These are phyloP conservation scores for Eulemur macaco DNA, from an alignment of 2,113 vertebrate species.

Conservation along the genomic window DNA sequence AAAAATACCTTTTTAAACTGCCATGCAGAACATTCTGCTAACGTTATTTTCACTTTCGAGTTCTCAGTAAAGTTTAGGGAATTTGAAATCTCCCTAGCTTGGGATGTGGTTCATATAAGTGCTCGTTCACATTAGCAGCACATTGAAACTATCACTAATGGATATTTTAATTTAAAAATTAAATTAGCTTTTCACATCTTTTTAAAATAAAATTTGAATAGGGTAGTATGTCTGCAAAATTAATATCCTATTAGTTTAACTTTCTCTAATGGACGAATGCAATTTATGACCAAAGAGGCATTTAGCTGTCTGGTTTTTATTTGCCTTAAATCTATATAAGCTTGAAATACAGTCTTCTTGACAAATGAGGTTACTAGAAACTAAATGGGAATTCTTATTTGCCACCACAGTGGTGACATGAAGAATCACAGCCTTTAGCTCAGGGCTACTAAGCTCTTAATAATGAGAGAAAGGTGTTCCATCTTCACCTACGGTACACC, in stretches of 20 bases:
- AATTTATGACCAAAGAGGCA: constrained; percentile 74
- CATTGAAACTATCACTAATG: constrained; percentile 53
- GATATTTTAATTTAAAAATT: constrained; percentile 64
- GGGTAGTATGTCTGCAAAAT: not conserved
- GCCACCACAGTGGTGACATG: constrained; percentile 84
- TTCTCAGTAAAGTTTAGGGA: constrained; percentile 1
- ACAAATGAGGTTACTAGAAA: constrained; percentile 86
- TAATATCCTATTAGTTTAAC: constrained; percentile 75
- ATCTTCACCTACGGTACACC: constrained; percentile 80
- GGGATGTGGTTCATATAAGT: not conserved
- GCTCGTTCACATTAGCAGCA: not conserved
- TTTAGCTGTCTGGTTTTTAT: constrained; percentile 77
- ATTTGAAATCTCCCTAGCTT: constrained; percentile 38
- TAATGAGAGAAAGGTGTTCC: constrained; percentile 86
- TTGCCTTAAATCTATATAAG: constrained; percentile 83
- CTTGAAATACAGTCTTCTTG: constrained; percentile 81
- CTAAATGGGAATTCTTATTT: constrained; percentile 87
- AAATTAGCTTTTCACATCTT: constrained; percentile 66
- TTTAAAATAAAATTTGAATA: constrained; percentile 68
- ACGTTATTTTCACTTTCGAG: not conserved
- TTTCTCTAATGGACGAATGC: constrained; percentile 70
- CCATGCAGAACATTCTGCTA: constrained; percentile 26
- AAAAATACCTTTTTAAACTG: constrained; percentile 39
- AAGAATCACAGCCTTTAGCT: constrained; percentile 87
- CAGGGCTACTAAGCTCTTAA: constrained; percentile 85